Evolutionary conservation across 2,113 vertebrate species (phyloP).

Genomic region (Callorhinus ursinus): DNA sequence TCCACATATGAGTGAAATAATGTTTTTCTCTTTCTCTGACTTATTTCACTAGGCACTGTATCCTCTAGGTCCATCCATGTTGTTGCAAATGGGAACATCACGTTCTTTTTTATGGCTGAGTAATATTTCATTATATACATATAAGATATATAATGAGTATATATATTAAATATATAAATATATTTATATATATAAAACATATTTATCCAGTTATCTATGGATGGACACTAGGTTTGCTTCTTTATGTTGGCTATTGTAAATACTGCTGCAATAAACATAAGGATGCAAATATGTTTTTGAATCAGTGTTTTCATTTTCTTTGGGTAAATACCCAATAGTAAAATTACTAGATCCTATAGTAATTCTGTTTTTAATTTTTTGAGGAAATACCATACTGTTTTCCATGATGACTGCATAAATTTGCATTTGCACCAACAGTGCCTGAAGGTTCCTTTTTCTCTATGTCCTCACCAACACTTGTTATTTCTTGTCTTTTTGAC

Average conservation of each 20-base stretch:
- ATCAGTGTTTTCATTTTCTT: background rate
- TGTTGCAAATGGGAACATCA: background rate
- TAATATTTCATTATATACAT: background rate
- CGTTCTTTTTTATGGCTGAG: background rate
- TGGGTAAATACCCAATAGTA: background rate
- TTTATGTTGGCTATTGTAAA: background rate
- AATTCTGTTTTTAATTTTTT: background rate
- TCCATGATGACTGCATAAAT: background rate
- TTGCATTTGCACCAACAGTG: background rate
- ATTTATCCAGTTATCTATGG: background rate
- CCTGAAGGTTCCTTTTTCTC: background rate
- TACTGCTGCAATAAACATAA: background rate
- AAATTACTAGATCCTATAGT: background rate
- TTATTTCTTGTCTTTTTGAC: background rate
- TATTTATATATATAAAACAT: background rate
- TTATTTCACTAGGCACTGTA: background rate
- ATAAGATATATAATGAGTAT: no score
- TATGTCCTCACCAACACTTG: background rate
- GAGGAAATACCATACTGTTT: background rate
- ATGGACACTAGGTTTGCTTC: background rate
- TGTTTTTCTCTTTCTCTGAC: background rate
- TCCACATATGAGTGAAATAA: background rate
- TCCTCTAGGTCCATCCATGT: background rate
- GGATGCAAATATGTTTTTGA: background rate
- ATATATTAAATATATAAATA: no score